phyloP scores from a whole-genome alignment of 2,888 invertebrate species.

The Tetanocera ferruginea region DNA sequence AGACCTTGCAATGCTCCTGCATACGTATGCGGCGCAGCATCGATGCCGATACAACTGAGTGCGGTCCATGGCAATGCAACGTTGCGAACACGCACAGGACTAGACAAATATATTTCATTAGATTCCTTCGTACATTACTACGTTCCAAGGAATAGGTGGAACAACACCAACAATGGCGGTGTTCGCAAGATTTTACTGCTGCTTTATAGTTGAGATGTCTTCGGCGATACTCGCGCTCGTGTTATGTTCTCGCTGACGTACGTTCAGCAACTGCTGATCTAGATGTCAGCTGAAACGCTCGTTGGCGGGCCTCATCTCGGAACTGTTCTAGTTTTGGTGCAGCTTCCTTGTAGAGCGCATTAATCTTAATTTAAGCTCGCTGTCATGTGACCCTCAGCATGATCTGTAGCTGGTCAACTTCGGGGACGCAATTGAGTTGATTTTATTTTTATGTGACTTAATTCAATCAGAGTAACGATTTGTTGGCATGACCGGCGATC shows the following conservation, averaged over 20 bases:
- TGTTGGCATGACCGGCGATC: background rate
- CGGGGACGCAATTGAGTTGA: background rate
- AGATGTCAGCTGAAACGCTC: background rate
- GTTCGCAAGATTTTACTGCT: background rate
- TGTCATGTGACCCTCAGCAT: background rate
- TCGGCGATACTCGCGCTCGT: background rate
- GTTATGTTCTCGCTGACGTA: background rate
- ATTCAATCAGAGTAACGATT: constrained; percentile 8
- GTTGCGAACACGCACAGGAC: constrained; percentile 36
- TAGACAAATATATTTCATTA: constrained; percentile 39
- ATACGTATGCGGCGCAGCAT: constrained; percentile 64
- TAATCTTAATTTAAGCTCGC: constrained; percentile 26
- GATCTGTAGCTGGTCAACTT: background rate
- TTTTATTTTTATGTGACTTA: background rate
- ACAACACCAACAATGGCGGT: background rate
- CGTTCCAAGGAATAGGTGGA: background rate
- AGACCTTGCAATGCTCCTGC: constrained; percentile 64
- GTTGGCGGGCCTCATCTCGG: background rate
- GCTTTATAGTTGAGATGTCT: background rate
- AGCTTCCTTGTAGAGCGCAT: constrained; percentile 11
- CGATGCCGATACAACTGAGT: constrained; percentile 52
- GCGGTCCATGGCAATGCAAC: constrained; percentile 23
- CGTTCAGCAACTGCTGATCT: constrained; percentile 15
- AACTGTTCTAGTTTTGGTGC: background rate
- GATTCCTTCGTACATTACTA: background rate